Conservation (phyloP, 2,113 vertebrate species). For the Apistogramma diplotaenia region DNA sequence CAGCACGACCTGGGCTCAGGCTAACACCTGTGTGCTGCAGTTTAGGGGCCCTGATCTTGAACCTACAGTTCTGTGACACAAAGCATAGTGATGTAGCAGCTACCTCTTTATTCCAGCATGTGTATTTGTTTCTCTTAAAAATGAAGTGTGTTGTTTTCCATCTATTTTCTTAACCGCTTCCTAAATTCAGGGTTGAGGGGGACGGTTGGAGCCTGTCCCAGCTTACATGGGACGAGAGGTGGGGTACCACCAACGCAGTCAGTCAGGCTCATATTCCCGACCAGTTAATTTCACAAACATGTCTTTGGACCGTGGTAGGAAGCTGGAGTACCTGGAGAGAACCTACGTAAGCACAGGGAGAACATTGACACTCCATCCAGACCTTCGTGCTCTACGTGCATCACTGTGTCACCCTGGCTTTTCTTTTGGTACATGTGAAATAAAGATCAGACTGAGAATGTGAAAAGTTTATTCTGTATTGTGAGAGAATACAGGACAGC, state of each 20-base stretch:
- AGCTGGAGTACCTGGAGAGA: not conserved
- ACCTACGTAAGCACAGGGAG: not conserved
- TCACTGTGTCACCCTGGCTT: not conserved
- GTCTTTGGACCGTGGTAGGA: not conserved
- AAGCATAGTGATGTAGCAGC: conserved; percentile 41
- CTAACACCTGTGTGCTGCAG: not conserved
- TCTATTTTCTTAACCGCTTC: not conserved
- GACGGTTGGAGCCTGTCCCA: not conserved
- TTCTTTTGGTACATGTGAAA: conserved; percentile 31
- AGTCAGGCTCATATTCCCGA: not conserved
- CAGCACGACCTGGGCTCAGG: not conserved
- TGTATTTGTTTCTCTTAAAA: not conserved
- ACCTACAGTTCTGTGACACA: not conserved
- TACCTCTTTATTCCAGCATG: conserved; percentile 33
- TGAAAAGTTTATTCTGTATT: not conserved
- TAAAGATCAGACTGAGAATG: conserved; percentile 35
- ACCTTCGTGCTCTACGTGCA: not conserved
- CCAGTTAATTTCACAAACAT: not conserved
- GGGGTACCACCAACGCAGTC: not conserved
- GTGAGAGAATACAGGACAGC: not conserved
- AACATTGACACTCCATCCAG: not conserved
- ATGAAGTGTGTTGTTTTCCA: not conserved
- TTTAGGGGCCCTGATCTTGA: not conserved
- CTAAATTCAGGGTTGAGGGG: not conserved
- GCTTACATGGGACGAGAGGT: not conserved